These are phyloP conservation scores for Falco punctatus DNA, from an alignment of 2,113 vertebrate species.

Conservation along the genomic window DNA sequence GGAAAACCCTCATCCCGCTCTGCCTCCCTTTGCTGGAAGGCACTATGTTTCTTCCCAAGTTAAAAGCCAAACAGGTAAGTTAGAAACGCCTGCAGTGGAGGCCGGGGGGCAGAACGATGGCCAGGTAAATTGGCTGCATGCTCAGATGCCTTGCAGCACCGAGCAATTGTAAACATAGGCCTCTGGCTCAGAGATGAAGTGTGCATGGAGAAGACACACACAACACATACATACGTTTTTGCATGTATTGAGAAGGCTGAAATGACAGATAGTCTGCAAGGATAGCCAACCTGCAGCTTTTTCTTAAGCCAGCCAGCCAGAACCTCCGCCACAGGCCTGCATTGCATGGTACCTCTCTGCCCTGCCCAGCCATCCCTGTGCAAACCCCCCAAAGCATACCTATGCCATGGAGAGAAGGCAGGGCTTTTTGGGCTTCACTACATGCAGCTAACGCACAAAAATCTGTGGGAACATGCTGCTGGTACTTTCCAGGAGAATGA, in stretches of 20 bases:
- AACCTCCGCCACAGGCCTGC: not conserved
- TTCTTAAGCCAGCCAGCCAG: not conserved
- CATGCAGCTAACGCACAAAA: not conserved
- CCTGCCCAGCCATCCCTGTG: not conserved
- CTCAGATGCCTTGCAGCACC: not conserved
- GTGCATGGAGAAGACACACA: not conserved
- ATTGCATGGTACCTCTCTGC: not conserved
- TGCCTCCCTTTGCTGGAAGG: not conserved
- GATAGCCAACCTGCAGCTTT: not conserved
- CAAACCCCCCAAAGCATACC: not conserved
- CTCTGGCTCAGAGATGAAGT: not conserved
- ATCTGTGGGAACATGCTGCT: not conserved
- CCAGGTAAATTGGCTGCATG: not conserved
- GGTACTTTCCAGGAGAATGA: slow-evolving; percentile 34
- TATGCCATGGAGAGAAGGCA: not conserved
- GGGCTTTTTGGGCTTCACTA: not conserved
- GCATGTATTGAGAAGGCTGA: not conserved
- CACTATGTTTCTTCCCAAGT: not conserved
- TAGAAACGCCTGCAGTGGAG: not conserved
- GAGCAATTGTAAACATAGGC: not conserved
- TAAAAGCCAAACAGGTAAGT: not conserved
- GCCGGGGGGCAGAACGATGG: not conserved
- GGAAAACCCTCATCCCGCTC: not conserved
- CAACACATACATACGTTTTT: not conserved
- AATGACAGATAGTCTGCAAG: not conserved